These are phyloP conservation scores for Drosophila navojoa DNA, from an alignment of 1,140 invertebrate genomes.

Conservation along the genomic window DNA sequence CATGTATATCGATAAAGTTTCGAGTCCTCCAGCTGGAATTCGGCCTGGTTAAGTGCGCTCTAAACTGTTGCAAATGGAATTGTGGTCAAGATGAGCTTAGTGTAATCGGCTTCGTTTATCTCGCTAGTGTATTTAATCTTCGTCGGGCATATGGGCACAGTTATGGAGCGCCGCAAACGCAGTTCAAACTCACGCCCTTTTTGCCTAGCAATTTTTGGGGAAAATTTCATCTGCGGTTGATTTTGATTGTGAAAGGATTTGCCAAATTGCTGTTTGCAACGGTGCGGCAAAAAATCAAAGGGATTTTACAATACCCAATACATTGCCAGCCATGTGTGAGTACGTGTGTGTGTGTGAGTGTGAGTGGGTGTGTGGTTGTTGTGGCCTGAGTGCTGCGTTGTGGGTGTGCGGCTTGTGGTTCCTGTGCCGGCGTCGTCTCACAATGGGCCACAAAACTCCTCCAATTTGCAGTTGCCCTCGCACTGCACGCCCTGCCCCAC, in stretches of 20 bases:
- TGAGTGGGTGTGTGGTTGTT: constrained; percentile 45
- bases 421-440: constrained; percentile 41
- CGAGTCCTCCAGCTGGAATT: too few species aligned
- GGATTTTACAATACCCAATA: constrained; percentile 79
- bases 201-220: constrained; percentile 64
- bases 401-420: constrained; percentile 66
- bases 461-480: constrained; percentile 25
- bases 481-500: background rate
- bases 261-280: constrained; percentile 81
- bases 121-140: constrained; percentile 13
- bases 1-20: background rate
- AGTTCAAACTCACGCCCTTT: constrained; percentile 42
- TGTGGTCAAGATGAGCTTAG: background rate
- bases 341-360: constrained; percentile 11
- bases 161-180: constrained; percentile 31
- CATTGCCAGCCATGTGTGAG: constrained; percentile 43
- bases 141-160: constrained; percentile 29
- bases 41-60: too few species aligned
- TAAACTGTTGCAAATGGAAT: background rate
- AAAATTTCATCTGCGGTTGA: constrained; percentile 83
- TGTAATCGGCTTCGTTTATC: background rate
- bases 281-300: constrained; percentile 81
- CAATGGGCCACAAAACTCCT: constrained; percentile 59
- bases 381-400: constrained; percentile 46
- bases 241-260: constrained; percentile 84